Evolutionary conservation across 2,797 vertebrate genomes (phyloP), one percentile per base, ranked within the genome.

Genomic region (Spinus olivaceus): DNA sequence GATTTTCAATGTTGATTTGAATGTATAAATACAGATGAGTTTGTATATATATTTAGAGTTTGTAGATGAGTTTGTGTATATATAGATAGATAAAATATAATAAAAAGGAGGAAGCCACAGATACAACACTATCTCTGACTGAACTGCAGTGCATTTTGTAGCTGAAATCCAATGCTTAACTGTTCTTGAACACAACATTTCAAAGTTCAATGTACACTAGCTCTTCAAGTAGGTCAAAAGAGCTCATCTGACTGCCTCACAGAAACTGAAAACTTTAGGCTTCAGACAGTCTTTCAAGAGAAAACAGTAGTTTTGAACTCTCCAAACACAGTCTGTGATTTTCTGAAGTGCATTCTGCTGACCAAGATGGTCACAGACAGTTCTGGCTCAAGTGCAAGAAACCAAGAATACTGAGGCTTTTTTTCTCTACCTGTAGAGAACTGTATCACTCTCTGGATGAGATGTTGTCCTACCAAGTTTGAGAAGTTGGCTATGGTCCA

Each of bases 401-500:
- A 81, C 19, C 18, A 67, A 47, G 46, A 90, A 84, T 79, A 63
- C 27, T 37, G 42, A 74, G 69, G 24, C 28, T 82, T 66, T 24
- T 86, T 86, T 91, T 79, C 37, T n/a, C 22, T 93, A 92, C 41
- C 70, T 91, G 32, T 65, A 72, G 61, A 95, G 76, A 91, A 47
- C 27, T 39, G 5, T 32, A 46, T 67, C 0, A 0, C 53, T 71
- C 50, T 54, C 21, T n/a, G 41, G 42, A 71, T 59, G 61, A 78
- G 30, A 53, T 74, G 22, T 67, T 80, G 41, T 93, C 50, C 60
- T 71, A 85, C 64, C 5, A 64, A 83, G 28, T 73, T 73, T 56
- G 53, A 81, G 64, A 71, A 79, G 30, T 12, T 92, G 89, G 67
- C 78, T 77, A 4, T 53, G 8, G 20, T 86, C 76, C 92, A 95